Evolutionary conservation across 1,140 invertebrate genomes (phyloP), one percentile per base, ranked within the genome.

Genomic region (Ericerus pela): DNA sequence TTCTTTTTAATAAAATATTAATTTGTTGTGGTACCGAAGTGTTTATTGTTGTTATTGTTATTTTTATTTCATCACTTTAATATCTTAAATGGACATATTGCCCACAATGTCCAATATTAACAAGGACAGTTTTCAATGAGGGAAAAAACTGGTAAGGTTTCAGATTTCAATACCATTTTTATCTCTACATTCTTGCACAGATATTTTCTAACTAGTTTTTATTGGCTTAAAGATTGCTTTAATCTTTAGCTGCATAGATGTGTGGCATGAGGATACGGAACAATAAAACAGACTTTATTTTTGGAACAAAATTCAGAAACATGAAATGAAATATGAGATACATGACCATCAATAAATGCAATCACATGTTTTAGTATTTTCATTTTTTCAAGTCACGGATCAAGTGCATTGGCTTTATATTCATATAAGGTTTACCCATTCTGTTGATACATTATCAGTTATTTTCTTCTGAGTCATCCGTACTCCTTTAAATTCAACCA

Each of bases 211-310:
- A 11, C 55, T 53, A 51, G 37, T 36, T 63, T 71, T 71, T 6
- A 69, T 38, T 24, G 67, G 63, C 0, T 57, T 36, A 62, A 72
- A 71, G 27, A 66, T 63, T 1, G 64, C 52, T 1, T 71, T 66
- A 62, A 70, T 69, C 16, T 64, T 53, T 11, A 69, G 70, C 60
- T 72, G 69, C 2, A 53, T 18, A 73, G 64, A 55, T 72, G 69
- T 1, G 69, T 71, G 0, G 67, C 59, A 62, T 73, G 72, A 12
- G 69, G 68, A 31, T 63, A 65, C 1, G 72, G 53, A 2, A 64
- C 62, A 16, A 71, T 54, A 30, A 73, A 26, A 4, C 57, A 1
- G 26, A 36, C 27, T 10, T 47, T 16, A 61, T 62, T 2, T 54
- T 37, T n/a, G 31, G 31, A 24, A 33, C 47, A 51, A 5, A 28